Conservation (phyloP, 2,113 vertebrate species). For the Pandion haliaetus region DNA sequence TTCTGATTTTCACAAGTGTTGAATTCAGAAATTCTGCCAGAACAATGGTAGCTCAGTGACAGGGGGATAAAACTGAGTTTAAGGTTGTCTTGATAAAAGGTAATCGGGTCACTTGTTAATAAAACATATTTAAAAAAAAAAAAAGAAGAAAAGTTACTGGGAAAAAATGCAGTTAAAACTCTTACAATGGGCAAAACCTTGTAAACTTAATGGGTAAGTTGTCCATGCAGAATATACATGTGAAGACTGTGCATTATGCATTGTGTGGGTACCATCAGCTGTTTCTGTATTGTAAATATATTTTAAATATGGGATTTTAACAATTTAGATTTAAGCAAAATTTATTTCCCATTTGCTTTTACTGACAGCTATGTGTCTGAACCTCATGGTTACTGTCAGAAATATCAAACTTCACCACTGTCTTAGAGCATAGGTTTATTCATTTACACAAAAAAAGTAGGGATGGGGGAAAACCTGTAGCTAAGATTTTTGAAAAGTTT, state of each 20-base stretch:
- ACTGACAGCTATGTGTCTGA: not conserved
- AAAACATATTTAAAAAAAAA: not conserved
- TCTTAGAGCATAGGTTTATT: not conserved
- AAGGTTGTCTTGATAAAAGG: not conserved
- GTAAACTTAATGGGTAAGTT: not conserved
- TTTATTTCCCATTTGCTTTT: not conserved
- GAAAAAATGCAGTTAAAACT: not conserved
- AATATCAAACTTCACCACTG: not conserved
- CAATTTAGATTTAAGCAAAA: not conserved
- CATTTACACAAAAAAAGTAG: not conserved
- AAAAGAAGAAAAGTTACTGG: not conserved
- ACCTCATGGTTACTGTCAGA: not conserved
- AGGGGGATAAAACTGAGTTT: not conserved
- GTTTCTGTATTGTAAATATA: fast-evolving
- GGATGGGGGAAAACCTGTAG: not conserved
- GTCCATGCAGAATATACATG: not conserved
- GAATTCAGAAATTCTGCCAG: not conserved
- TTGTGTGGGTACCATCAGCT: not conserved
- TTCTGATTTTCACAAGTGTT: not conserved
- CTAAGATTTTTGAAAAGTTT: not conserved
- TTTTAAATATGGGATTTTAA: not conserved
- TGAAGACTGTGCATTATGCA: not conserved
- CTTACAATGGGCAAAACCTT: not conserved
- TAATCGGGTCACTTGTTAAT: not conserved
- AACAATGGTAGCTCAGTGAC: not conserved